A percentile compares a stretch with the other conserved stretches of the same genome.
phyloP scores from a whole-genome alignment of 2,797 vertebrate genomes.

The Rhinophrynus dorsalis region DNA sequence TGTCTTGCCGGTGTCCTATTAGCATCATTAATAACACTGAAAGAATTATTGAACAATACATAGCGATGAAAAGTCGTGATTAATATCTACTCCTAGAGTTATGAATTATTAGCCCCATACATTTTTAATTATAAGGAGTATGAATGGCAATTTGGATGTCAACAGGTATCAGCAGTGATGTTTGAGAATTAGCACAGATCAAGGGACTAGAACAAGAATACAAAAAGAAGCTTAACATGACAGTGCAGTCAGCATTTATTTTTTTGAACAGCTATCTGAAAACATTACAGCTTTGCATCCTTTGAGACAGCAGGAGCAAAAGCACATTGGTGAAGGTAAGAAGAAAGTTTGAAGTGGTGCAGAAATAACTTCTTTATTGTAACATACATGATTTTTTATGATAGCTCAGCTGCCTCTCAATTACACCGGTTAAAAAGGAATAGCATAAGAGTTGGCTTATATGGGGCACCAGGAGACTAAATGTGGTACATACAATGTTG shows the following conservation, averaged over 20 bases:
- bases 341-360: conserved; percentile 41
- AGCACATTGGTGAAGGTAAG: conserved; percentile 26
- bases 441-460: conserved; percentile 55
- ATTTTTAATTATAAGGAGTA: conserved; percentile 64
- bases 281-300: conserved; percentile 45
- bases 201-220: conserved; percentile 39
- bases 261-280: conserved; percentile 50
- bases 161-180: conserved; percentile 59
- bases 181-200: conserved; percentile 45
- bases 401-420: conserved; percentile 53
- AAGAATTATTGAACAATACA: conserved; percentile 55
- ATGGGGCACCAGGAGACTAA: conserved; percentile 51
- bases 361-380: conserved; percentile 49
- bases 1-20: conserved; percentile 46
- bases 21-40: conserved; percentile 52
- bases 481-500: conserved; percentile 42
- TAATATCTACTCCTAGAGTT: conserved; percentile 60
- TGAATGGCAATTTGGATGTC: conserved; percentile 62
- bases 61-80: conserved; percentile 59
- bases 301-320: conserved; percentile 46
- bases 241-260: conserved; percentile 53
- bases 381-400: conserved; percentile 44
- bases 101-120: conserved; percentile 64
- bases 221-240: conserved; percentile 52
- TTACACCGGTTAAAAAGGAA: conserved; percentile 51